Percentiles rank a stretch among this genome's conserved stretches.
Conservation (phyloP, 2,797 vertebrate genomes). For the Phalloptychus januarius region DNA sequence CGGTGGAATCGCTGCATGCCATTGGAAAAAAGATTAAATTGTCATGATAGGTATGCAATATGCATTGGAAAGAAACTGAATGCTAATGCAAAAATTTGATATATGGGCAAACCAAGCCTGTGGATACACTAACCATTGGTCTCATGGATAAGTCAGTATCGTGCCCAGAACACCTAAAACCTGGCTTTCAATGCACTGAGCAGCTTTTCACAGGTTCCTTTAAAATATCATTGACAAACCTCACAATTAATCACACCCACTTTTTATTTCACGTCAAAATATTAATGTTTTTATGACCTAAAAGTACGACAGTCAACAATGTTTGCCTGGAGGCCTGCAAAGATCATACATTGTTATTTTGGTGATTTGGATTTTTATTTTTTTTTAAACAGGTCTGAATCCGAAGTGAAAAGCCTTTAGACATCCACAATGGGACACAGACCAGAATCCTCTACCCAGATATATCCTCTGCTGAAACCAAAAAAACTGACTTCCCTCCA, state of each 20-base stretch:
- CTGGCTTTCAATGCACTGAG: neutral
- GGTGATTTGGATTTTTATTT: neutral
- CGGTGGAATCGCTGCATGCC: constrained; percentile 37
- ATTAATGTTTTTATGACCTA: neutral
- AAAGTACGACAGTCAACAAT: neutral
- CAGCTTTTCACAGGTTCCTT: neutral
- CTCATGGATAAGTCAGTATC: constrained; percentile 34
- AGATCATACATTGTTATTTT: too few species aligned
- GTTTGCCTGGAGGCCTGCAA: too few species aligned
- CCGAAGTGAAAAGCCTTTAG: neutral
- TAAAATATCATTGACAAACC: neutral
- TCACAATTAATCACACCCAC: neutral
- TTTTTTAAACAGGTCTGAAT: neutral
- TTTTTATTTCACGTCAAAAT: neutral
- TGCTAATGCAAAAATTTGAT: constrained; percentile 1
- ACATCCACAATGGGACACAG: neutral
- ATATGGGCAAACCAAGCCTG: constrained; percentile 21
- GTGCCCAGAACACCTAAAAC: neutral
- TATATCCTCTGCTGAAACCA: neutral
- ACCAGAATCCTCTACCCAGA: neutral
- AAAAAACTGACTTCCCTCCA: neutral
- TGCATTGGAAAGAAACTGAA: constrained; percentile 27
- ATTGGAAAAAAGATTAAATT: constrained; percentile 46
- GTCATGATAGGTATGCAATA: constrained; percentile 28
- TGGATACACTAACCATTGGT: constrained; percentile 11